These are phyloP conservation scores for Sprattus sprattus DNA, from an alignment of 2,113 vertebrate genomes.

Conservation along the genomic window DNA sequence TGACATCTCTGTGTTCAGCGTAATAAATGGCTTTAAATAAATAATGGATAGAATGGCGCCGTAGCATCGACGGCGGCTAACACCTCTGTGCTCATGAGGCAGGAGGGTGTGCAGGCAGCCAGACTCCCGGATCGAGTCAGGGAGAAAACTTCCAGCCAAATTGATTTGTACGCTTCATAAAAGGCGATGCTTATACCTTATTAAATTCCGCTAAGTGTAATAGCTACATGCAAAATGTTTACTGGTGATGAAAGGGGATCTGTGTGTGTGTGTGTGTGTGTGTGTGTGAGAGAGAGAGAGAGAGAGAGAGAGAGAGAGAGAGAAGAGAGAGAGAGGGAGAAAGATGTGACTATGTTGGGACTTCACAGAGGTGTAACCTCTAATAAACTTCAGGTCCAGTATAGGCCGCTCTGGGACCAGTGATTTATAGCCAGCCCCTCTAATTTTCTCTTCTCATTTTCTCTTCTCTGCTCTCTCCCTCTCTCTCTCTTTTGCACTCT, in stretches of 20 bases:
- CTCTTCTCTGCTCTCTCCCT: neutral
- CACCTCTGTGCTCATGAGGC: neutral
- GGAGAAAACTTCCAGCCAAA: conserved; percentile 66
- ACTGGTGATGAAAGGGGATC: conserved; percentile 71
- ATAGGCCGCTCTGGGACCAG: conserved; percentile 50
- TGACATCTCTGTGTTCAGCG: neutral
- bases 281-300: neutral
- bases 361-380: conserved; percentile 40
- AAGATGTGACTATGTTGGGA: conserved; percentile 15
- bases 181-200: conserved; percentile 68
- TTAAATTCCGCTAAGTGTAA: conserved; percentile 73
- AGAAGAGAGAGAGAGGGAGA: neutral
- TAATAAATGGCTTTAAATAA: neutral
- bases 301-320: neutral
- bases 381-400: conserved; percentile 61
- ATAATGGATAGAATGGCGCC: neutral
- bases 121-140: conserved; percentile 20
- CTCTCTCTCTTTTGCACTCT: neutral
- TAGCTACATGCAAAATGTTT: conserved; percentile 67
- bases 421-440: conserved; percentile 57
- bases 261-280: conserved; percentile 51
- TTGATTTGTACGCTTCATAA: conserved; percentile 74
- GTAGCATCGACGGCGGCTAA: neutral
- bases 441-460: neutral
- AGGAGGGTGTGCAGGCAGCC: conserved; percentile 1